phyloP scores from a whole-genome alignment of 2,797 vertebrate genomes.

The Fistularia commersonii region DNA sequence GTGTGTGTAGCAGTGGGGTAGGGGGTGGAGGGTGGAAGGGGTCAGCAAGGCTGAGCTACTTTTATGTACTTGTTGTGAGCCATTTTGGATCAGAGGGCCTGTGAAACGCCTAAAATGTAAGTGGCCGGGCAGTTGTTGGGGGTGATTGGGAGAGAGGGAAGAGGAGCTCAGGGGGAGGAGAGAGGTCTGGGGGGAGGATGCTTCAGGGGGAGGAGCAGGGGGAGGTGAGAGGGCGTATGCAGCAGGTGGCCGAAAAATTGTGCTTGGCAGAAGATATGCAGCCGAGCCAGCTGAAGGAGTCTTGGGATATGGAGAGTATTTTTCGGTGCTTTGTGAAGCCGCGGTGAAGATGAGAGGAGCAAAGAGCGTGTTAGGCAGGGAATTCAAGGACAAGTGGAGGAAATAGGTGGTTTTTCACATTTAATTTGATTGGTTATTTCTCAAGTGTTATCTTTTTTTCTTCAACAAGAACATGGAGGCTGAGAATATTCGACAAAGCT shows the following conservation, averaged over 20 bases:
- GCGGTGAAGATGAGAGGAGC: background rate
- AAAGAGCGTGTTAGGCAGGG: too few relatives aligned
- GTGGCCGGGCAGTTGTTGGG: conserved; percentile 58
- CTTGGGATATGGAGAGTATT: conserved; percentile 15
- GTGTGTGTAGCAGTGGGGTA: conserved; percentile 7
- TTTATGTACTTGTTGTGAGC: conserved; percentile 70
- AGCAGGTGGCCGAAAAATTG: conserved; percentile 52
- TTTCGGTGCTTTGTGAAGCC: conserved; percentile 3
- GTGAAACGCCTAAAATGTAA: conserved; percentile 70
- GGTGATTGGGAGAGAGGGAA: conserved; percentile 8
- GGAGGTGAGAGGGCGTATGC: conserved; percentile 43
- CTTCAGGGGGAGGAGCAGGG: conserved; percentile 22
- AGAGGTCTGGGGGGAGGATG: conserved; percentile 38
- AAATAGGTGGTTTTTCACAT: conserved; percentile 1
- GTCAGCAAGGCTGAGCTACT: conserved; percentile 64
- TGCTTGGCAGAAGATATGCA: conserved; percentile 31
- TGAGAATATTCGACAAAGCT: too few relatives aligned
- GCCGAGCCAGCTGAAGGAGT: conserved; percentile 29
- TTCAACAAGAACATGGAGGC: too few relatives aligned
- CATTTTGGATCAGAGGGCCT: conserved; percentile 38
- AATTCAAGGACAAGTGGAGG: conserved; percentile 1
- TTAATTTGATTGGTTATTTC: too few relatives aligned
- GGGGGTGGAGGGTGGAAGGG: conserved; percentile 15
- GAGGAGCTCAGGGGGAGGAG: conserved; percentile 45
- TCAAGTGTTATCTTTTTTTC: too few relatives aligned